Evolutionary conservation across 2,797 vertebrate species (phyloP).

Genomic region (Paramormyrops hopkinsi): DNA sequence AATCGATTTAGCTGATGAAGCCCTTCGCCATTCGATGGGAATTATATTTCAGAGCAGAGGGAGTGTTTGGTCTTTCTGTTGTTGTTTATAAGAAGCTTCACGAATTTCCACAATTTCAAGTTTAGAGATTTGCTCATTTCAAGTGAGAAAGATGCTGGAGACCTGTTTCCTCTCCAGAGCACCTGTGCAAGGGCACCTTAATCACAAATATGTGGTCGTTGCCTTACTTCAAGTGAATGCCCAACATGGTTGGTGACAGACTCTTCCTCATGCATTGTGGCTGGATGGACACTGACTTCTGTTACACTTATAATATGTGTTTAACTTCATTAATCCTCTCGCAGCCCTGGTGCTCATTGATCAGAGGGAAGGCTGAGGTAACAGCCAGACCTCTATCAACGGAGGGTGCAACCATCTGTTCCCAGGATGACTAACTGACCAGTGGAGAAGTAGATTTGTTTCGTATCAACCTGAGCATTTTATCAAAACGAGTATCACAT

Average conservation of each 20-base stretch:
- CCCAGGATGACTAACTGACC: constrained; percentile 26
- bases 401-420: constrained; percentile 41
- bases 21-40: not conserved
- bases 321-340: not conserved
- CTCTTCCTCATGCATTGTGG: not conserved
- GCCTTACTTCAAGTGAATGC: not conserved
- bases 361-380: constrained; percentile 2
- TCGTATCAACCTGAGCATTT: constrained; percentile 21
- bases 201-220: not conserved
- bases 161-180: not conserved
- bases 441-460: constrained; percentile 22
- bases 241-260: not conserved
- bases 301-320: not conserved
- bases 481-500: constrained; percentile 13
- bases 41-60: not conserved
- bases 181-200: not conserved
- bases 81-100: not conserved
- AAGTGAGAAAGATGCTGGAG: not conserved
- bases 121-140: not conserved
- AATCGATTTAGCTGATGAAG: constrained; percentile 9
- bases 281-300: not conserved
- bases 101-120: not conserved
- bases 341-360: not conserved
- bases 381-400: constrained; percentile 22
- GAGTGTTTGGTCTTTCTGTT: not conserved